A percentile compares a stretch with the other conserved stretches of the same genome.
phyloP scores from a whole-genome alignment of 2,113 vertebrate species.

The Vulpes lagopus region DNA sequence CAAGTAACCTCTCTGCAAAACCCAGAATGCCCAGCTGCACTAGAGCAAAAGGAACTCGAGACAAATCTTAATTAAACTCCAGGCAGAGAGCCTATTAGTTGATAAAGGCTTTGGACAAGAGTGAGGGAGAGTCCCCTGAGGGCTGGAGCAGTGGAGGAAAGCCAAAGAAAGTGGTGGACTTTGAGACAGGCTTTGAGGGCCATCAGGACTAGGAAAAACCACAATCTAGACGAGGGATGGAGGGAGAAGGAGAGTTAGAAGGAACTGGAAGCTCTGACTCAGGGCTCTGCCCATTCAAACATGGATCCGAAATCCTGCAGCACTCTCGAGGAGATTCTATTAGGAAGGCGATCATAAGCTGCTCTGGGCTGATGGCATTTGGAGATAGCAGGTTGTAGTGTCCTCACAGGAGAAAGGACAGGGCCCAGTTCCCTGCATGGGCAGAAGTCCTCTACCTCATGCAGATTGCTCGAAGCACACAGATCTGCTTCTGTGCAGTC shows the following conservation, averaged over 20 bases:
- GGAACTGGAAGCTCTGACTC: neutral
- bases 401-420: neutral
- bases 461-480: neutral
- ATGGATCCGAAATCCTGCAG: neutral
- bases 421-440: rapidly evolving
- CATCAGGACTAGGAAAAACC: neutral
- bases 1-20: neutral
- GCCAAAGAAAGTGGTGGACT: neutral
- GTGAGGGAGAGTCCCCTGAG: neutral
- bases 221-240: rapidly evolving
- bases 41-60: neutral
- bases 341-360: rapidly evolving
- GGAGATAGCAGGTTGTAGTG: neutral
- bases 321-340: neutral
- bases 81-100: neutral
- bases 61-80: conserved; percentile 41
- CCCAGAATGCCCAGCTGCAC: neutral
- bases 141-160: neutral
- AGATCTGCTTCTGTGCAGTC: rapidly evolving
- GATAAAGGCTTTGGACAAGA: neutral
- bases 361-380: neutral
- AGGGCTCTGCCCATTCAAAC: neutral
- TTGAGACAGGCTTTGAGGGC: neutral
- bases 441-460: rapidly evolving
- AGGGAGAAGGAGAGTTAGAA: neutral